Evolutionary conservation across 2,888 invertebrate genomes (phyloP).

Genomic region (Catonia carolina): DNA sequence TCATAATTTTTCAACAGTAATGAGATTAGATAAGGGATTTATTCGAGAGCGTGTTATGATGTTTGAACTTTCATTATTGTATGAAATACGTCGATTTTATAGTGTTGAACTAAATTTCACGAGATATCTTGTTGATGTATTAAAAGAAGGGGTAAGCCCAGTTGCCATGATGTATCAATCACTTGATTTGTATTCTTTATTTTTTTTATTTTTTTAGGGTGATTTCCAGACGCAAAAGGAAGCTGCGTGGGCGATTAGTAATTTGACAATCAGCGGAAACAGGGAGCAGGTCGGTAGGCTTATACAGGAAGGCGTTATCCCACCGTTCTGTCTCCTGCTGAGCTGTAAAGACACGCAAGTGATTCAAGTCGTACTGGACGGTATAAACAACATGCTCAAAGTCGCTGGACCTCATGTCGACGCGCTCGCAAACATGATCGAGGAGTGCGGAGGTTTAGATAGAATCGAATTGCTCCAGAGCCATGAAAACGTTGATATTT

Average conservation of each 20-base stretch:
- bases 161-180: no score
- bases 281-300: slow-evolving; percentile 85
- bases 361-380: slow-evolving; percentile 88
- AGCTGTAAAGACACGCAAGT: slow-evolving; percentile 94
- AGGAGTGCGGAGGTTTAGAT: slow-evolving; percentile 96
- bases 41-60: no score
- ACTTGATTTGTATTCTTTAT: no score
- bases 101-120: no score
- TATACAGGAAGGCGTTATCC: slow-evolving; percentile 85
- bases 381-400: slow-evolving; percentile 96
- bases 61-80: no score
- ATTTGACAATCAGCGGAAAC: slow-evolving; percentile 95
- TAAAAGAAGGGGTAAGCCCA: no score
- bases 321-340: slow-evolving; percentile 92
- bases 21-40: no score
- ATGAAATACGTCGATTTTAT: no score
- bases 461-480: slow-evolving; percentile 95
- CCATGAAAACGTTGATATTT: slow-evolving; percentile 98
- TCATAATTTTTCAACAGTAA: no score
- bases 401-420: slow-evolving; percentile 84
- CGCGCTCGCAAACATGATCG: slow-evolving; percentile 81
- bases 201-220: slow-evolving; percentile 44
- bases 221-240: slow-evolving; percentile 99
- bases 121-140: no score
- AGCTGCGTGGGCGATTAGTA: slow-evolving; percentile 99